Base-by-base conservation (phyloP, 1,140 invertebrate species). In the Drosophila mojavensis region DNA sequence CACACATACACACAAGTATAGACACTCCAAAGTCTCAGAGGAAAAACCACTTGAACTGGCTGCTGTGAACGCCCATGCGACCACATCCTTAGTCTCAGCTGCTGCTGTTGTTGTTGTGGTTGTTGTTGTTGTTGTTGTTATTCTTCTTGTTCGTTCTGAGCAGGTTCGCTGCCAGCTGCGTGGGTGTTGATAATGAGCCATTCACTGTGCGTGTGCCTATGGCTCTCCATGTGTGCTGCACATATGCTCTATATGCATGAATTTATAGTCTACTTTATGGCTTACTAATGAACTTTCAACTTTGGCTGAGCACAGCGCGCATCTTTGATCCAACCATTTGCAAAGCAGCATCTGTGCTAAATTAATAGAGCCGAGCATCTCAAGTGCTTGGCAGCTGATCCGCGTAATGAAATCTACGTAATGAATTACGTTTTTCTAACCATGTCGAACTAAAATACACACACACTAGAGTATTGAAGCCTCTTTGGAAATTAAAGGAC, bases 261-360 rank as follows among this genome's bases (percentile, higher is more conserved):
- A 88, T 88, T 88, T 88, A 88, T 88, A 83, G 84, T 81, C 84
- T 83, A 80, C 84, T 89, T 88, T 88, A 88, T 89, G 83, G 83
- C 83, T 88, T 88, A 88, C 83, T 88, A 88, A 88, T 88, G 83
- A 88, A 88, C 83, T 88, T 88, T 88, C 83, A 88, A 89, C 83
- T 88, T 81, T 65, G 62, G 50, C 41, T 17, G 30, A 11, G 51
- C 63, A 66, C 39, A 24, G 62, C 45, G 58, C 47, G 48, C 36
- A 39, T 55, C 70, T 67, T 54, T 73, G 65, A 74, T 74, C 65
- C 65, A 39, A 58, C 51, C 58, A 69, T 69, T 62, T 62, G 45
- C 17, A 11, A 28, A 15, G 33, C 65, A 24, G 51, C 33, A 43
- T 56, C 50, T 68, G 58, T 68, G 50, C 5, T 11, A 17, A 41